Evolutionary conservation across 2,888 invertebrate species (phyloP).

Genomic region (Lasioglossum lativentre): DNA sequence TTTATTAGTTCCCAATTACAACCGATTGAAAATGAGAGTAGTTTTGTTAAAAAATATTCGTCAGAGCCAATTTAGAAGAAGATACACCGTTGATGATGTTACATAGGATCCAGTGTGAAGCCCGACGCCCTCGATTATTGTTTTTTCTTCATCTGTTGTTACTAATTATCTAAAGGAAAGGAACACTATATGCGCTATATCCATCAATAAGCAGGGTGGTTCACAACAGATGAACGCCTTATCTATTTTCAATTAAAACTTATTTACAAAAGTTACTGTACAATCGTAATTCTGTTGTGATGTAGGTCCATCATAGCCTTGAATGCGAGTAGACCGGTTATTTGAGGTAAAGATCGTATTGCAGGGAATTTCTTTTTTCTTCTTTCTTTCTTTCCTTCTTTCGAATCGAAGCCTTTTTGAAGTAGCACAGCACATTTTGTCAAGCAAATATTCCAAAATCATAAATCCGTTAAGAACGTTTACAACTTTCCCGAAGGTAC

Average conservation of each 20-base stretch:
- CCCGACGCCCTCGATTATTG: constrained; percentile 66
- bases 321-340: constrained; percentile 75
- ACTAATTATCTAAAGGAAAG: constrained; percentile 76
- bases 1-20: neutral
- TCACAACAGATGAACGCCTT: constrained; percentile 77
- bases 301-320: constrained; percentile 77
- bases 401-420: constrained; percentile 49
- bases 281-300: constrained; percentile 68
- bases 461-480: constrained; percentile 42
- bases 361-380: constrained; percentile 63
- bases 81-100: constrained; percentile 51
- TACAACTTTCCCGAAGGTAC: constrained; percentile 20
- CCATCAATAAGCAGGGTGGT: constrained; percentile 78
- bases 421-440: constrained; percentile 61
- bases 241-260: constrained; percentile 73
- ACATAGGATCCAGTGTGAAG: constrained; percentile 67
- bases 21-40: neutral
- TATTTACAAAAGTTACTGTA: constrained; percentile 77
- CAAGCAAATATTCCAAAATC: constrained; percentile 63
- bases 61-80: constrained; percentile 29
- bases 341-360: constrained; percentile 70
- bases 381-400: constrained; percentile 36
- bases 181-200: constrained; percentile 80
- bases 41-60: neutral
- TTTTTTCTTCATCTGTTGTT: constrained; percentile 61